A percentile compares a stretch with the other conserved stretches of the same genome.
These are phyloP conservation scores for Heterodera carotae DNA, from an alignment of 1,140 invertebrate genomes.

Conservation along the genomic window DNA sequence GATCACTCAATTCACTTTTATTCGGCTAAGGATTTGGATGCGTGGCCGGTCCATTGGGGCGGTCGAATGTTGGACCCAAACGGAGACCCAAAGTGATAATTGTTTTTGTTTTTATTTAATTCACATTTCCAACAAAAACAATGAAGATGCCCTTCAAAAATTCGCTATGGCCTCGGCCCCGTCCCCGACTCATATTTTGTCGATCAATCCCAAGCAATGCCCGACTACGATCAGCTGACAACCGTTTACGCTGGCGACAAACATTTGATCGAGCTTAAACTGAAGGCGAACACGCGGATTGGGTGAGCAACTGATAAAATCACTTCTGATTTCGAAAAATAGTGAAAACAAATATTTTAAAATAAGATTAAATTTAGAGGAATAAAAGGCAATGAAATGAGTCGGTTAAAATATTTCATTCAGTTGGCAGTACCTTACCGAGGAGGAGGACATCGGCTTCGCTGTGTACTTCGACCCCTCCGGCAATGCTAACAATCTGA, in stretches of 20 bases:
- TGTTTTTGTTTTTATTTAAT: too few relatives aligned
- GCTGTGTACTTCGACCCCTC: slow-evolving; percentile 60
- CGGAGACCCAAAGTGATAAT: slow-evolving; percentile 63
- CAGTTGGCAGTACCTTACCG: slow-evolving; percentile 65
- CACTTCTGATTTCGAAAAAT: too few relatives aligned
- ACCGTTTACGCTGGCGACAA: slow-evolving; percentile 65
- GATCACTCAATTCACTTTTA: background rate
- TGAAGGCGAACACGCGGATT: slow-evolving; percentile 58
- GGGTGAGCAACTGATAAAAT: too few relatives aligned
- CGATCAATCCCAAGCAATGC: slow-evolving; percentile 53
- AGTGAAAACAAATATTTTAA: too few relatives aligned
- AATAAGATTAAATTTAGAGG: too few relatives aligned
- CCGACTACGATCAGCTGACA: slow-evolving; percentile 64
- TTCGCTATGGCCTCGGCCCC: slow-evolving; percentile 62
- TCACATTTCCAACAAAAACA: background rate
- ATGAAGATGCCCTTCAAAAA: slow-evolving; percentile 57
- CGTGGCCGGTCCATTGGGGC: slow-evolving; percentile 65
- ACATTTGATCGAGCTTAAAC: slow-evolving; percentile 61
- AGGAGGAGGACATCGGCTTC: slow-evolving; percentile 64
- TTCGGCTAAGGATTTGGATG: slow-evolving; percentile 50
- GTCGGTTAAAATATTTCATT: slow-evolving; percentile 17
- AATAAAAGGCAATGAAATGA: too few relatives aligned
- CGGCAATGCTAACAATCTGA: slow-evolving; percentile 57
- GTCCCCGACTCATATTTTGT: slow-evolving; percentile 63
- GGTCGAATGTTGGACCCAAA: slow-evolving; percentile 57